phyloP scores from a whole-genome alignment of 2,888 invertebrate genomes.

The Unio delphinus region DNA sequence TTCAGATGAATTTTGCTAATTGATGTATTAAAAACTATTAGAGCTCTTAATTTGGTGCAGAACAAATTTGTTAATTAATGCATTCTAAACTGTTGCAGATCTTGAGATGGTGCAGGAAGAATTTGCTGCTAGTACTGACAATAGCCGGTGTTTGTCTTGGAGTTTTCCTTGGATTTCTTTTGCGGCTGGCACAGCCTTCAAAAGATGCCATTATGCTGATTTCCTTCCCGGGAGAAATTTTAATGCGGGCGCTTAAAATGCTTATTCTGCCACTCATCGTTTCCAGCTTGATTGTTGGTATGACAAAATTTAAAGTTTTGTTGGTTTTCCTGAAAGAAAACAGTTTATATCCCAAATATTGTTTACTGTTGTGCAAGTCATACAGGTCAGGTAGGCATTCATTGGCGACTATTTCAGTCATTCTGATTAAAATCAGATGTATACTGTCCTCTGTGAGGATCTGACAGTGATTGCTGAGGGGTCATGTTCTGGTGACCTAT shows the following conservation, averaged over 20 bases:
- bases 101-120: constrained; percentile 62
- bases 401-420: too few relatives aligned
- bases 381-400: too few relatives aligned
- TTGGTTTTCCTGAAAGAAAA: too few relatives aligned
- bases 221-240: constrained; percentile 79
- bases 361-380: too few relatives aligned
- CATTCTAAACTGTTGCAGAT: constrained; percentile 30
- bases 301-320: neutral
- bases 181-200: constrained; percentile 73
- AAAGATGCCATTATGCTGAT: constrained; percentile 76
- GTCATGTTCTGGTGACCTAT: too few relatives aligned
- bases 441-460: too few relatives aligned
- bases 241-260: constrained; percentile 81
- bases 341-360: too few relatives aligned
- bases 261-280: constrained; percentile 80
- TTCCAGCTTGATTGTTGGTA: constrained; percentile 78
- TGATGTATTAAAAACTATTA: too few relatives aligned
- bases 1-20: too few relatives aligned
- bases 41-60: too few relatives aligned
- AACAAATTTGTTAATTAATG: constrained; percentile 52
- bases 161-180: constrained; percentile 75
- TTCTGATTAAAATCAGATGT: too few relatives aligned
- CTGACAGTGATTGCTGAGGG: too few relatives aligned
- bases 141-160: constrained; percentile 77
- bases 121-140: constrained; percentile 77